Base-by-base conservation (phyloP, 2,113 vertebrate species). In the Meles meles region DNA sequence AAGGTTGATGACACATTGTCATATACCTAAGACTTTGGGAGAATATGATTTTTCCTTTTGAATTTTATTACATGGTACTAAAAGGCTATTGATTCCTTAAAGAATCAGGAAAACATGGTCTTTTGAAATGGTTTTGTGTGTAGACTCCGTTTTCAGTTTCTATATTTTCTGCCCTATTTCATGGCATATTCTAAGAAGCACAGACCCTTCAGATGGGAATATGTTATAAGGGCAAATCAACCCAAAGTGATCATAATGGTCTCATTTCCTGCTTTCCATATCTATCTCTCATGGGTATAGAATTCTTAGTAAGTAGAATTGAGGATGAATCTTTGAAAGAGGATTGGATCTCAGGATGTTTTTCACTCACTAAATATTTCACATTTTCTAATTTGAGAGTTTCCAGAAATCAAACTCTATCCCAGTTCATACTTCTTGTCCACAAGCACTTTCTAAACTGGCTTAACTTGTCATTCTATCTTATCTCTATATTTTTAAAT, bases 281-380 rank as follows among this genome's bases (percentile, higher is more conserved):
- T 92, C 3, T 92, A 61, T 87, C 82, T 84, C 89, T 93, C n/a
- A 18, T 42, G 61, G 57, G 57, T 47, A 65, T 47, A n/a, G 49
- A 42, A 23, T 61, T 93, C 95, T 87, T 81, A 79, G 29, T 79
- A 88, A 88, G 20, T 37, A 81, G 34, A 20, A 47, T 13, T 87
- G n/a, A 86, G 81, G 85, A 82, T 52, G 15, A 84, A 52, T 96
- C 61, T 95, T 71, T 85, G 44, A 23, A 42, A 90, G 94, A 79
- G 17, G 72, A 59, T 86, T 94, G 84, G 57, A 18, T 31, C 18
- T 23, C 25, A 59, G 59, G 6, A 88, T 87, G 15, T 76, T 90
- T 96, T 89, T 76, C 88, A 97, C 81, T 95, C 88, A 86, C 47
- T 96, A 88, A 96, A 95, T 97, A 85, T 97, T 96, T 96, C 96